Evolutionary conservation across 1,140 invertebrate genomes (phyloP).

Genomic region (Latrodectus geometricus): DNA sequence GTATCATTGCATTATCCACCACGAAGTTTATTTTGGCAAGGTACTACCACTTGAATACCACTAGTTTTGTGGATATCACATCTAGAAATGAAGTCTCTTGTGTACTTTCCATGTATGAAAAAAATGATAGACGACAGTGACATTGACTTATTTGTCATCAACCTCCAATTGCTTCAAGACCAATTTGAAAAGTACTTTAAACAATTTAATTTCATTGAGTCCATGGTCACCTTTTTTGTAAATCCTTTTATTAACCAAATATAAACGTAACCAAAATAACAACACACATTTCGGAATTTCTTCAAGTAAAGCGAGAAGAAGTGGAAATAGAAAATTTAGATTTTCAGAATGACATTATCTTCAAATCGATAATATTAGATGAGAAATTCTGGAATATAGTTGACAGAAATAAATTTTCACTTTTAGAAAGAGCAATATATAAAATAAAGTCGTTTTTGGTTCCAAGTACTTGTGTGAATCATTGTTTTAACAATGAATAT

Average conservation of each 20-base stretch:
- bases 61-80: no score
- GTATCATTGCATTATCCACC: conserved; percentile 28
- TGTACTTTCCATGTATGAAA: no score
- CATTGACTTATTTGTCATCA: conserved; percentile 4
- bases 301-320: no score
- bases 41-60: conserved; percentile 2
- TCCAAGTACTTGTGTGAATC: conserved; percentile 12
- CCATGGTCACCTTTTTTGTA: conserved; percentile 9
- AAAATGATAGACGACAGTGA: not conserved
- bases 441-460: conserved; percentile 7
- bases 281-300: no score
- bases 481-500: conserved; percentile 8
- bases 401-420: no score
- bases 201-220: not conserved
- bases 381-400: no score
- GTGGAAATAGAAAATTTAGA: no score
- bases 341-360: no score
- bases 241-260: conserved; percentile 15
- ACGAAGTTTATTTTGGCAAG: conserved; percentile 21
- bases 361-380: no score
- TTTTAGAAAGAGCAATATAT: conserved; percentile 4
- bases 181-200: conserved; percentile 15
- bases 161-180: conserved; percentile 3
- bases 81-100: no score
- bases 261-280: no score